phyloP scores from a whole-genome alignment of 2,797 vertebrate species.

The Manis crassicaudata region DNA sequence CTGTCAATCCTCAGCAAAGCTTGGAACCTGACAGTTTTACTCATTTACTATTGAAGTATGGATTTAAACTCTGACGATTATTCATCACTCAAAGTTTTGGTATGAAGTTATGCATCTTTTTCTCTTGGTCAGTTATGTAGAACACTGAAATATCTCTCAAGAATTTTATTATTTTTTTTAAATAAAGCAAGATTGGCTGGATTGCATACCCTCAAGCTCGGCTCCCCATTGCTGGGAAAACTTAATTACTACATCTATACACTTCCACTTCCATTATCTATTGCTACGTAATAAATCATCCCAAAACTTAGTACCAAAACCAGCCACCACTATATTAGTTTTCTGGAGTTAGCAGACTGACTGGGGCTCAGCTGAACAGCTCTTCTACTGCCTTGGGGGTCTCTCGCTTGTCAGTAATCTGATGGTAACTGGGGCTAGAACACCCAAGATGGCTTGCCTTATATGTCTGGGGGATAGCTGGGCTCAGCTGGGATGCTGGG shows the following conservation, averaged over 20 bases:
- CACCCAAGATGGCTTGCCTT: neutral
- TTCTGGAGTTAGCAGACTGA: neutral
- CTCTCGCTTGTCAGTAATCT: neutral
- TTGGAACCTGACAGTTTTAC: neutral
- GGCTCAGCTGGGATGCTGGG: neutral
- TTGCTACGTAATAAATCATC: neutral
- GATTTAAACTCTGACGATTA: neutral
- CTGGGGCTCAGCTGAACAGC: neutral
- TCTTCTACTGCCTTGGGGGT: neutral
- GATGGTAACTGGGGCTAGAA: neutral
- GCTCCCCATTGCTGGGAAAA: neutral
- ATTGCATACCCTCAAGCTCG: neutral
- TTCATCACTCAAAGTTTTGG: neutral
- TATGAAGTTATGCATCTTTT: neutral
- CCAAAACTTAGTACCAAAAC: neutral
- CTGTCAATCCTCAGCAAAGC: neutral
- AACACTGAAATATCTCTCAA: neutral
- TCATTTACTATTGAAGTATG: neutral
- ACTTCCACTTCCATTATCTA: neutral
- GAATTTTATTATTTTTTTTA: neutral
- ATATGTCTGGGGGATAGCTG: neutral
- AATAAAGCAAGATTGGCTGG: neutral
- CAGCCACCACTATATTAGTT: neutral
- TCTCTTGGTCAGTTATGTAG: neutral
- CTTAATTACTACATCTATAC: neutral